These are phyloP conservation scores for Oceanites oceanicus DNA, from an alignment of 2,113 vertebrate species.

Conservation along the genomic window DNA sequence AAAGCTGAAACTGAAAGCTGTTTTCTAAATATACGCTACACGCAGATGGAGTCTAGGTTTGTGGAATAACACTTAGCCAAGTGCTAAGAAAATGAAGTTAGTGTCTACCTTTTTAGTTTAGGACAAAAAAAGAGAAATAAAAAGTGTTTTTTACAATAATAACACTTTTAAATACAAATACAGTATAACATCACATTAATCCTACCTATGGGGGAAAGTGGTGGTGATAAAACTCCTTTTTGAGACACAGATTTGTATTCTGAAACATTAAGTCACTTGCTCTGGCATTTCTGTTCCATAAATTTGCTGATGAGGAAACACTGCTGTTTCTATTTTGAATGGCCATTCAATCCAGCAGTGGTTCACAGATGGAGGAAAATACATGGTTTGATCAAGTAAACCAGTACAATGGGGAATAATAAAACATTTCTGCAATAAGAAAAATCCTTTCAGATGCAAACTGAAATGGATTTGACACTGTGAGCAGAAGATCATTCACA, in stretches of 20 bases:
- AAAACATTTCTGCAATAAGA: neutral
- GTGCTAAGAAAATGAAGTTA: slow-evolving; percentile 42
- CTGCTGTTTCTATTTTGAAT: neutral
- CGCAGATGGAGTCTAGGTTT: slow-evolving; percentile 55
- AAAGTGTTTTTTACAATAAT: neutral
- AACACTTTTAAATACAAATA: neutral
- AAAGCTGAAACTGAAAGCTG: slow-evolving; percentile 31
- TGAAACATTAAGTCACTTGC: neutral
- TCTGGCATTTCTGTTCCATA: neutral
- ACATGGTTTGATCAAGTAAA: neutral
- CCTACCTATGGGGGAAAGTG: neutral
- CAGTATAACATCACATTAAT: neutral
- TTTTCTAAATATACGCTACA: slow-evolving; percentile 44
- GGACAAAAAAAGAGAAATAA: neutral
- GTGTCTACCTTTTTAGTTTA: neutral
- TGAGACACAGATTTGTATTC: neutral
- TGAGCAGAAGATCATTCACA: neutral
- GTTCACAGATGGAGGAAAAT: neutral
- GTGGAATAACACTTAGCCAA: slow-evolving; percentile 59
- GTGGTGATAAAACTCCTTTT: neutral
- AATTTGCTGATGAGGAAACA: slow-evolving; percentile 1
- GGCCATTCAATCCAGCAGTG: neutral
- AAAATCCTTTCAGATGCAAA: neutral
- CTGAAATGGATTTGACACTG: neutral
- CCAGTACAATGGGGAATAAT: neutral